Evolutionary conservation across 35 echinoderm and acorn worm species (phyloP), one percentile per base, ranked within the genome.

Genomic region (Diadema setosum): DNA sequence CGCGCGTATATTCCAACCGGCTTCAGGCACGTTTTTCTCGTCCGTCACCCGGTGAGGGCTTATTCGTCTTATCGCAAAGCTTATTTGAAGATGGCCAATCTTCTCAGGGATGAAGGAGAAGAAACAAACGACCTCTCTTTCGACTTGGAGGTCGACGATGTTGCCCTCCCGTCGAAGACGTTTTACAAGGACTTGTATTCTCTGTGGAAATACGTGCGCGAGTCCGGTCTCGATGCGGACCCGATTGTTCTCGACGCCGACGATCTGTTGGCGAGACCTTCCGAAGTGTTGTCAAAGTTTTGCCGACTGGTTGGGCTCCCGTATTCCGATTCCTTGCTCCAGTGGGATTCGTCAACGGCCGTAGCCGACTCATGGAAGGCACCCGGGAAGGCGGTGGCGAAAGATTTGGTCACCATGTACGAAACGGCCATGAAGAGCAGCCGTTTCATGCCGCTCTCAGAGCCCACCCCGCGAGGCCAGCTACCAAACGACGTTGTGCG

Each of bases 171-270:
- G 29, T 41, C 73, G 18, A 41, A 41, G 44, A 21, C 37, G 14
- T 36, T 78, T 41, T 39, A 41, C 35, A 78, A 78, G 34, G 73
- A 78, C 14, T 18, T 42, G 5, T 78, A 44, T 7, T 33, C 39
- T 20, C 8, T 78, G 27, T 78, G 73, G 73, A 26, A 78, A 20
- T 18, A 78, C 40, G 27, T 3, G 27, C 39, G 73, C 24, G 27
- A 78, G 73, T 41, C 39, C n/a, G n/a, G n/a, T n/a, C 16, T 17
- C 39, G 73, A 44, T 43, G n/a, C 24, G 12, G 73, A 78, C 21
- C 73, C 73, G 73, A 44, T 78, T 36, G 73, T 78, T 33, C 39
- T 78, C 34, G 73, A 78, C 9, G 73, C 73, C 37, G 73, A 78
- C 73, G 73, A 78, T 78, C 73, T 78, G 7, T 23, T 78, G 73